Evolutionary conservation across 2,113 vertebrate species (phyloP).

Genomic region (Hippoglossus stenolepis): DNA sequence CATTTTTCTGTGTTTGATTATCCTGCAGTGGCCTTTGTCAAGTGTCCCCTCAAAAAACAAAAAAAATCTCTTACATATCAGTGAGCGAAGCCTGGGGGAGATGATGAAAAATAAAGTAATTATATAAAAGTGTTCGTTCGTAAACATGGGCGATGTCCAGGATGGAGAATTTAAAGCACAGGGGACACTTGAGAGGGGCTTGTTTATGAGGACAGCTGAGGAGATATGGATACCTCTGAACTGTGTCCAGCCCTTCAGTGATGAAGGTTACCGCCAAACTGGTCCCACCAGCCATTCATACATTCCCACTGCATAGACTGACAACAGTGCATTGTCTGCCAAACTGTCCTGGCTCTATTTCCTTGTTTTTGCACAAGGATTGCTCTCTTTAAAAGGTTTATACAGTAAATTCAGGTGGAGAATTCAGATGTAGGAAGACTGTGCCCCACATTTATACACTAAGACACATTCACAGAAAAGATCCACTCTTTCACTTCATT

Average conservation of each 20-base stretch:
- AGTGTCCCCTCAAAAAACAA: neutral
- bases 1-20: neutral
- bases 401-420: no score
- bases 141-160: constrained; percentile 10
- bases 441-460: no score
- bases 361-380: neutral
- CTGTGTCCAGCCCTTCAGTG: constrained; percentile 57
- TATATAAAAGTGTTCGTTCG: neutral
- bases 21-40: neutral
- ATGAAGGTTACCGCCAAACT: constrained; percentile 59
- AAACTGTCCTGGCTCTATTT: constrained; percentile 1
- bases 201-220: constrained; percentile 59
- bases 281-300: constrained; percentile 28
- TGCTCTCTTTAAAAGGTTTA: neutral
- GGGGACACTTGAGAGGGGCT: constrained; percentile 45
- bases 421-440: neutral
- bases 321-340: neutral
- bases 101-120: neutral
- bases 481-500: neutral
- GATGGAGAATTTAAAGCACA: constrained; percentile 41
- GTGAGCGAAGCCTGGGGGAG: neutral
- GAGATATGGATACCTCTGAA: constrained; percentile 53
- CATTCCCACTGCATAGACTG: neutral
- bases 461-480: neutral
- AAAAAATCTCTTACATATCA: neutral